Evolutionary conservation across 2,113 vertebrate species (phyloP).

Genomic region (Indicator maculatus): DNA sequence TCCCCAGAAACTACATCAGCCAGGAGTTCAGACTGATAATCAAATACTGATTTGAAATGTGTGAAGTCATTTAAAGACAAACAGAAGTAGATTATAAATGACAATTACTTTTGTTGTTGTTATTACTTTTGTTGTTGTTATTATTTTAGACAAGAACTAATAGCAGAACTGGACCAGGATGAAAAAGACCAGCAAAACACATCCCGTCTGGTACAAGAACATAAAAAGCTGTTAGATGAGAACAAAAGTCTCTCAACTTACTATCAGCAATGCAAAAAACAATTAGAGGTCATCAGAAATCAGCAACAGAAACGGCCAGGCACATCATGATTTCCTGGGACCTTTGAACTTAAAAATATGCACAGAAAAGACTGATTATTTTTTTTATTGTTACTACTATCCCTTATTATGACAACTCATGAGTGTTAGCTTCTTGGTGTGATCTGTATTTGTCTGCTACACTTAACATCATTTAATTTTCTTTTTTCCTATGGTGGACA

Average conservation of each 20-base stretch:
- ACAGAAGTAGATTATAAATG: neutral
- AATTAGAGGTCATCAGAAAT: constrained; percentile 95
- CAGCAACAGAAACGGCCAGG: constrained; percentile 98
- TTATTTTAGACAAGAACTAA: constrained; percentile 89
- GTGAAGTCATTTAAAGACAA: neutral
- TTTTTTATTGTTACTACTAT: constrained; percentile 66
- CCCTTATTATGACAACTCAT: constrained; percentile 73
- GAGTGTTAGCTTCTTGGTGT: constrained; percentile 81
- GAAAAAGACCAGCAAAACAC: constrained; percentile 99
- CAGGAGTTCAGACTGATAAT: neutral
- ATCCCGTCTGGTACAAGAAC: constrained; percentile 97
- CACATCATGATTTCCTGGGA: constrained; percentile 89
- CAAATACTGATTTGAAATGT: neutral
- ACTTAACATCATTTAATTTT: constrained; percentile 74
- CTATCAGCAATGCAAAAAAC: constrained; percentile 98
- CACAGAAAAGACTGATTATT: constrained; percentile 74
- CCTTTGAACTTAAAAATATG: constrained; percentile 70
- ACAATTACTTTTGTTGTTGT: neutral
- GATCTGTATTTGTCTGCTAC: constrained; percentile 77
- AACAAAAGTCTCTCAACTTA: constrained; percentile 99
- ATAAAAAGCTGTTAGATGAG: constrained; percentile 99
- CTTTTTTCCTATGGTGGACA: constrained; percentile 68
- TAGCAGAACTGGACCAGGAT: constrained; percentile 98
- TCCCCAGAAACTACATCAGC: neutral
- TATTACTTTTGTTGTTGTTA: neutral